Evolutionary conservation across 2,797 vertebrate species (phyloP).

Genomic region (Lepilemur ruficaudatus): DNA sequence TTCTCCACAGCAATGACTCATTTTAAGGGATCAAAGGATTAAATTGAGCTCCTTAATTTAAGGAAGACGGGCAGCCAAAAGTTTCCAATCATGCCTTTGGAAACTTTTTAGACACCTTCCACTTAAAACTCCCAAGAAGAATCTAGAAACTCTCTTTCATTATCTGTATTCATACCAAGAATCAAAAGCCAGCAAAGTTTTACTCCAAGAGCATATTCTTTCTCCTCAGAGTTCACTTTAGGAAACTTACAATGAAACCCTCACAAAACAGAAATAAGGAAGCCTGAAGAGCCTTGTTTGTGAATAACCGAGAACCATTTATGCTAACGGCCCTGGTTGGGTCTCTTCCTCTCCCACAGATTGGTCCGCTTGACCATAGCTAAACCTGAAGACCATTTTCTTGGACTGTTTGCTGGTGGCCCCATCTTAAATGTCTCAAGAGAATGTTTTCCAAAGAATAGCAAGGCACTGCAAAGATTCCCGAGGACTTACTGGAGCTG

Average conservation of each 20-base stretch:
- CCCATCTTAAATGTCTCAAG: not conserved
- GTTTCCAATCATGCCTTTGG: not conserved
- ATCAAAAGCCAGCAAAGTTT: not conserved
- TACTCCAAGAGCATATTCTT: not conserved
- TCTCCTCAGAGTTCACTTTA: not conserved
- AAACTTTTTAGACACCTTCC: not conserved
- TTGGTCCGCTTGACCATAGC: not conserved
- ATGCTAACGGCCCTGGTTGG: not conserved
- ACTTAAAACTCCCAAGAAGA: not conserved
- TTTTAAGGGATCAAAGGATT: not conserved
- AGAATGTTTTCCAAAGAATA: not conserved
- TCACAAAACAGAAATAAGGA: not conserved
- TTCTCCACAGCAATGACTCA: not conserved
- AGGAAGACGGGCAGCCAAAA: not conserved
- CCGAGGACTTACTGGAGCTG: not conserved
- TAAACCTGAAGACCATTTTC: not conserved
- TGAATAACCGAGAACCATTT: not conserved
- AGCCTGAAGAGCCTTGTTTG: not conserved
- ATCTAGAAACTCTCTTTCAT: not conserved
- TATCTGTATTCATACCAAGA: slow-evolving; percentile 7
- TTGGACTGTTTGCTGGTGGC: not conserved
- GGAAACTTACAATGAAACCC: not conserved
- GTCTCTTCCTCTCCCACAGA: not conserved
- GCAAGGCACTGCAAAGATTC: not conserved
- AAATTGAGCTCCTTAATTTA: not conserved